Evolutionary conservation across 64 coral and sea anemone genomes (phyloP).

Genomic region (Montipora capricornis): DNA sequence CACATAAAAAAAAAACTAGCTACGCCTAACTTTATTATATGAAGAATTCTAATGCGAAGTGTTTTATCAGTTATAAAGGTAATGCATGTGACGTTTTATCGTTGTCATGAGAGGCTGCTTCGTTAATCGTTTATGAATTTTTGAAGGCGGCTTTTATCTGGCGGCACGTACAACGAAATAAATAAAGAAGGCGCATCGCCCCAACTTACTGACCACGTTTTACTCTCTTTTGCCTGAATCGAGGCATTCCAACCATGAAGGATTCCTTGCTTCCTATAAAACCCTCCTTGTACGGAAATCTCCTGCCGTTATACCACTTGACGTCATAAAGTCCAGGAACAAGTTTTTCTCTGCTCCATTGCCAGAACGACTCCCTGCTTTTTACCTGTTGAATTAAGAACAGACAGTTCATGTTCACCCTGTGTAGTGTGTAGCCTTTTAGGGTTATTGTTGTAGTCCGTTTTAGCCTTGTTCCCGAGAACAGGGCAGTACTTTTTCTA

Average conservation of each 20-base stretch:
- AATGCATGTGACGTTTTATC: too few species aligned
- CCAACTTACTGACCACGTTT: slow-evolving; percentile 53
- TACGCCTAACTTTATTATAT: too few species aligned
- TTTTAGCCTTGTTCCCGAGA: neutral
- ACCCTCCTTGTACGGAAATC: slow-evolving; percentile 73
- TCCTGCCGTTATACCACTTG: slow-evolving; percentile 79
- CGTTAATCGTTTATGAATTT: neutral
- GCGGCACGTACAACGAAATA: too few species aligned
- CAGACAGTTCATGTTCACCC: neutral
- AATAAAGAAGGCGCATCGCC: neutral
- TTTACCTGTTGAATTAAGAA: slow-evolving; percentile 23
- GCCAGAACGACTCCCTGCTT: slow-evolving; percentile 54
- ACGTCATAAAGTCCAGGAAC: slow-evolving; percentile 76
- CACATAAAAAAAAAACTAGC: too few species aligned
- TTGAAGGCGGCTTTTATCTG: too few species aligned
- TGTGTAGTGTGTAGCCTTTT: too few species aligned
- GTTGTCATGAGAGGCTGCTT: neutral
- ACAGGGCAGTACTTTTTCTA: too few species aligned
- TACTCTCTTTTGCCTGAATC: slow-evolving; percentile 78
- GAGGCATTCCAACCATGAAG: slow-evolving; percentile 89
- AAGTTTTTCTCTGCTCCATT: slow-evolving; percentile 62
- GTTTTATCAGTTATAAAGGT: too few species aligned
- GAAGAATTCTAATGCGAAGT: too few species aligned
- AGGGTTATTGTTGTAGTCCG: neutral
- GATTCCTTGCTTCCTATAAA: slow-evolving; percentile 70